Evolutionary conservation across 2,113 vertebrate species (phyloP).

Genomic region (Oryzias melastigma): DNA sequence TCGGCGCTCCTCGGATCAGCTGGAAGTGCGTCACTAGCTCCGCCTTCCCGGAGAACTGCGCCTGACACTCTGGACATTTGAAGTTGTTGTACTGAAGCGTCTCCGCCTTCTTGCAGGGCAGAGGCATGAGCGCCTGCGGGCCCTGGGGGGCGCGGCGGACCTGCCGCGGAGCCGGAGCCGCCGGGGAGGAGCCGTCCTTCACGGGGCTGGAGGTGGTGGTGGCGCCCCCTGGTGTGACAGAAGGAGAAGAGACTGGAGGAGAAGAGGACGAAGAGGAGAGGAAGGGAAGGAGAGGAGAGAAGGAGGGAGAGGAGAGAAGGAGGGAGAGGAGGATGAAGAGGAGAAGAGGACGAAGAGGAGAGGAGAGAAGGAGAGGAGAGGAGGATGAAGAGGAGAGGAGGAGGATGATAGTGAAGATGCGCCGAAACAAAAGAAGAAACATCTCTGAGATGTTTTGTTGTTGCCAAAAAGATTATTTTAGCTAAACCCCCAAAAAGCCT

Average conservation of each 20-base stretch:
- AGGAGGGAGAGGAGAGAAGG: conserved; percentile 4
- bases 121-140: conserved; percentile 81
- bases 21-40: conserved; percentile 91
- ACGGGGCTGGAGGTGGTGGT: conserved; percentile 67
- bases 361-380: conserved; percentile 19
- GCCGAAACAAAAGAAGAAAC: too few relatives aligned
- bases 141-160: conserved; percentile 72
- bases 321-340: too few relatives aligned
- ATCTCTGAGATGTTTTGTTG: too few relatives aligned
- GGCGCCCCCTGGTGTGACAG: conserved; percentile 38
- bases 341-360: conserved; percentile 8
- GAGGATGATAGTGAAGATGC: too few relatives aligned
- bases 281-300: conserved; percentile 33
- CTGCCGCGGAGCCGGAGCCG: conserved; percentile 52
- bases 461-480: too few relatives aligned
- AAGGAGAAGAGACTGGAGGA: conserved; percentile 67
- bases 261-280: conserved; percentile 37
- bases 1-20: conserved; percentile 72
- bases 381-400: too few relatives aligned
- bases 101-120: conserved; percentile 75
- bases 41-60: conserved; percentile 84
- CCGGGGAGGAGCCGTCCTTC: conserved; percentile 67
- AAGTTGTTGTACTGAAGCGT: conserved; percentile 84
- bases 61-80: conserved; percentile 88
- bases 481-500: too few relatives aligned